These are phyloP conservation scores for Eupristina koningsbergeri DNA, from an alignment of 1,140 invertebrate species.

Conservation along the genomic window DNA sequence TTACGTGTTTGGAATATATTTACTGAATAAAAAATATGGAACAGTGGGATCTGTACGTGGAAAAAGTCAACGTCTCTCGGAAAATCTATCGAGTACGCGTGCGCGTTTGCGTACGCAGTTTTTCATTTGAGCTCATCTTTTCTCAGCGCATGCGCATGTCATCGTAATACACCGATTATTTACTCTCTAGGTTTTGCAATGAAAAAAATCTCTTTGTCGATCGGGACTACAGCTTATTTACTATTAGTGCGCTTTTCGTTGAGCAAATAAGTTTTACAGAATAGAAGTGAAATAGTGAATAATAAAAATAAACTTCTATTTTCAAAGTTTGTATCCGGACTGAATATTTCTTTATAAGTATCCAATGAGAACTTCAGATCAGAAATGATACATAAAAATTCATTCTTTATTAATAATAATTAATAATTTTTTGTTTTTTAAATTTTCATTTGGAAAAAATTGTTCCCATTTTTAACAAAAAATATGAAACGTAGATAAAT, in stretches of 20 bases:
- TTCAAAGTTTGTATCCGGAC: background rate
- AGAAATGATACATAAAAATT: too few relatives aligned
- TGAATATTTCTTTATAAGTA: background rate
- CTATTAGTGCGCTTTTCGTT: background rate
- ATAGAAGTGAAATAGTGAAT: too few relatives aligned
- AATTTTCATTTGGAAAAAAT: too few relatives aligned
- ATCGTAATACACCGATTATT: too few relatives aligned
- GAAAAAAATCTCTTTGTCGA: constrained; percentile 6
- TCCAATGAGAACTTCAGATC: too few relatives aligned
- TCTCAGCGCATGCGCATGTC: constrained; percentile 16
- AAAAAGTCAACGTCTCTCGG: constrained; percentile 32
- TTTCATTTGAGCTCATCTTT: constrained; percentile 20
- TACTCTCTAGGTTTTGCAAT: background rate
- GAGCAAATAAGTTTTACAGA: background rate
- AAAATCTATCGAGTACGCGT: constrained; percentile 8
- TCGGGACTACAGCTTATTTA: background rate
- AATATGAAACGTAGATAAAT: too few relatives aligned
- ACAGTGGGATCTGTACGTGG: background rate
- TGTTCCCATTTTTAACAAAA: too few relatives aligned
- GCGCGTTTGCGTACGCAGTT: constrained; percentile 23
- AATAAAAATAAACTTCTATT: background rate
- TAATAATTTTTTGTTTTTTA: too few relatives aligned
- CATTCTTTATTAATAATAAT: too few relatives aligned
- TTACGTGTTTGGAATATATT: background rate
- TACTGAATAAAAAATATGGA: background rate